Base-by-base conservation (phyloP, 2,113 vertebrate genomes). In the Copsychus sechellarum region DNA sequence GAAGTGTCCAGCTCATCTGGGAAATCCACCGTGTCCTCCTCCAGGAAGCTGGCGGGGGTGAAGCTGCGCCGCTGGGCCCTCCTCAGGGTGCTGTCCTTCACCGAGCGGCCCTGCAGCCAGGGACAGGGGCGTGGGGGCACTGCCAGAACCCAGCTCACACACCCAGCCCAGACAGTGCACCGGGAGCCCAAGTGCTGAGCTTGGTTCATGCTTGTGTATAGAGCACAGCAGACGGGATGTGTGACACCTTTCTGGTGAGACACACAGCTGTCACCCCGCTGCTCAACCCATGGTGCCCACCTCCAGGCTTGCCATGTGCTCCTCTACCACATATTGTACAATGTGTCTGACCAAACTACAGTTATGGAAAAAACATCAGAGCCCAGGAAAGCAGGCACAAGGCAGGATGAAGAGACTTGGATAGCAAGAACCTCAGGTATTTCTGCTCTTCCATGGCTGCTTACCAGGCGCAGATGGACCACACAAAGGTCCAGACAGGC, bases 1-100 rank as follows among this genome's bases (percentile, higher is more conserved):
- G 99, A 99, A 2, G 99, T 99, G 96, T 99, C 99, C 5, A 99
- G 97, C 79, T 99, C 99, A 61, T 99, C 99, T 1, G 99, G 98
- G 84, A 99, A 99, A 96, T 99, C 99, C 22, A 98, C 97, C 0
- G 99, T 98, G 76, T 99, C 99, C 90, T 99, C 99, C 94, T 99
- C 99, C 96, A 99, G 97, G 97, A 99, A 99, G 90, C 99, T 99
- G 82, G 99, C 99, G 0, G 99, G 99, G 5, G 99, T 99, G 93
- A 99, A 99, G 97, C 99, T 99, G 74, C 99, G 98, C 43, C 99
- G 98, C 92, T 99, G 99, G 36, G 98, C 97, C 54, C 98, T 98
- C 51, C 97, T 97, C 74, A 99, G 83, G 1, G 98, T 97, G 92
- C 97, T 98, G 38, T 99, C 99, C 84, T 98, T 98, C 66, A 99